phyloP scores from a whole-genome alignment of 2,888 invertebrate genomes.

The Thyatira batis region DNA sequence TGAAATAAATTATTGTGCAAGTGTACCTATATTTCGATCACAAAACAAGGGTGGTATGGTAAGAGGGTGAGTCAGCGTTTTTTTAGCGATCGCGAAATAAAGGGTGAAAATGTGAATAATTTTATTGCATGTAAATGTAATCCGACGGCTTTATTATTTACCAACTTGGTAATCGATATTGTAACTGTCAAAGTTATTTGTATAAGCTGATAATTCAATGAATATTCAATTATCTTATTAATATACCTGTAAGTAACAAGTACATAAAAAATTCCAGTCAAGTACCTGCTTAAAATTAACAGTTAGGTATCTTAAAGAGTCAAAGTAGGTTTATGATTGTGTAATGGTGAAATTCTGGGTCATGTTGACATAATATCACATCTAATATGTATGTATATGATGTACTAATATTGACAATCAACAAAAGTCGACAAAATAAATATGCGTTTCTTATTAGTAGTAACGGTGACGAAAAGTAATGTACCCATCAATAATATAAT shows the following conservation, averaged over 20 bases:
- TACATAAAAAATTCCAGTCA: neutral
- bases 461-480: neutral
- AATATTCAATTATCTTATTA: neutral
- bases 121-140: neutral
- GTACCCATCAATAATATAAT: neutral
- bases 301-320: neutral
- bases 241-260: neutral
- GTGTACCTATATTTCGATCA: neutral
- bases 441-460: neutral
- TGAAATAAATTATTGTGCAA: conserved; percentile 1
- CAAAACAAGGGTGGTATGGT: neutral
- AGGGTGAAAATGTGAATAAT: neutral
- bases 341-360: neutral
- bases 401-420: neutral
- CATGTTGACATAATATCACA: neutral
- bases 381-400: too few relatives aligned
- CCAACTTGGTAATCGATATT: too few relatives aligned
- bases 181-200: too few relatives aligned
- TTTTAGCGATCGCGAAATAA: neutral
- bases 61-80: neutral
- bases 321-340: conserved; percentile 3
- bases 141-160: too few relatives aligned
- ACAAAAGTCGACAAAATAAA: neutral
- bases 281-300: neutral
- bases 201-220: too few relatives aligned